Conservation (phyloP, 2,888 invertebrate species). For the Ectobius pallidus region DNA sequence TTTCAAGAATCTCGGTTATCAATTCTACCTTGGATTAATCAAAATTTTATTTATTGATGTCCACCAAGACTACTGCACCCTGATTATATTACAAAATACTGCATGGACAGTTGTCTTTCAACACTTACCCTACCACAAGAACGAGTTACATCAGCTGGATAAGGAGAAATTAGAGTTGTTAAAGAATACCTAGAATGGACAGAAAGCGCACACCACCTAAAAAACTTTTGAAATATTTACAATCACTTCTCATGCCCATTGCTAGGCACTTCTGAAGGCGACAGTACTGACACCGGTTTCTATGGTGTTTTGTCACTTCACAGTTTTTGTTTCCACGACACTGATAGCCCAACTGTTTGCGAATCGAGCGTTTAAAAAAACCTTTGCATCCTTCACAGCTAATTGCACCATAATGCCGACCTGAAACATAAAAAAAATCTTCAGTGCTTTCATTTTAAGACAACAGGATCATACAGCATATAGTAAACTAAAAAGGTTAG, state of each 20-base stretch:
- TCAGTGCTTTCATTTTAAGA: too few species aligned
- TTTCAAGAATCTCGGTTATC: too few species aligned
- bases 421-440: constrained; percentile 48
- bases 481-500: too few species aligned
- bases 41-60: too few species aligned
- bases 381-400: constrained; percentile 98
- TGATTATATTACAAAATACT: too few species aligned
- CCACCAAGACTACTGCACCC: too few species aligned
- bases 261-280: constrained; percentile 96
- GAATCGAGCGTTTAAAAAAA: constrained; percentile 96
- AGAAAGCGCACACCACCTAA: constrained; percentile 19
- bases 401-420: constrained; percentile 92
- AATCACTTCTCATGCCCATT: constrained; percentile 99
- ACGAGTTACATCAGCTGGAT: too few species aligned
- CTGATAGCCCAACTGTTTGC: constrained; percentile 96
- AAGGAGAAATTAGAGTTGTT: background rate
- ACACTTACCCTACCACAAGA: too few species aligned
- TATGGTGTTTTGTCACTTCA: constrained; percentile 97
- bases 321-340: constrained; percentile 96
- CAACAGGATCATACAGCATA: too few species aligned
- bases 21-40: too few species aligned
- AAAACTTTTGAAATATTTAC: constrained; percentile 65
- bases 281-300: constrained; percentile 98
- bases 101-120: too few species aligned
- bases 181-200: background rate